Evolutionary conservation across 2,888 invertebrate genomes (phyloP).

Genomic region (Andrena minutula): DNA sequence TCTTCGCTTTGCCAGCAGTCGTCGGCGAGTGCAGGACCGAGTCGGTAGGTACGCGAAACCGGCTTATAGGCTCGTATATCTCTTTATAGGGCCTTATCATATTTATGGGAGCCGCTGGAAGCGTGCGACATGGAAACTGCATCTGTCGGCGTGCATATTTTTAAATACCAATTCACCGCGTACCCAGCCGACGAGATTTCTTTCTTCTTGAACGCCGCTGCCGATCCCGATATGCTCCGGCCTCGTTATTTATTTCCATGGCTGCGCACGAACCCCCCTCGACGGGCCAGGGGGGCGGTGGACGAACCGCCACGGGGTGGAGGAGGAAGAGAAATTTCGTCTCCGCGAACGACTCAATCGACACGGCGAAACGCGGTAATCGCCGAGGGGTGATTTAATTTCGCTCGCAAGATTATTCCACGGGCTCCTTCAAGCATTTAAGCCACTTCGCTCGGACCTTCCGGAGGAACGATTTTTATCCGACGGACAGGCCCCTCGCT

Average conservation of each 20-base stretch:
- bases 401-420: constrained; percentile 13
- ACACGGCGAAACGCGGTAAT: constrained; percentile 9
- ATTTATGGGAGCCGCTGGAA: constrained; percentile 80
- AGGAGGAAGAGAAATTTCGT: neutral
- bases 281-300: neutral
- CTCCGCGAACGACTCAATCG: constrained; percentile 46
- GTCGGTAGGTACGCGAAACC: constrained; percentile 55
- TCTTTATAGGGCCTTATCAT: constrained; percentile 79
- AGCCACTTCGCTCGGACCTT: neutral
- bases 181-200: constrained; percentile 25
- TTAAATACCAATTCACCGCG: constrained; percentile 80
- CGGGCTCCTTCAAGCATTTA: neutral
- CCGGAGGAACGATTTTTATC: neutral
- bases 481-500: neutral
- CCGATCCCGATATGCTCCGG: constrained; percentile 41
- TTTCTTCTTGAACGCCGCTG: constrained; percentile 18
- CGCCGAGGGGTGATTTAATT: constrained; percentile 37
- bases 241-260: constrained; percentile 23
- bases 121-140: constrained; percentile 81
- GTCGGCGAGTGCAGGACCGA: constrained; percentile 28
- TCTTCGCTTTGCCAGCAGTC: constrained; percentile 13
- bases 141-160: constrained; percentile 81
- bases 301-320: neutral
- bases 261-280: constrained; percentile 1
- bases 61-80: constrained; percentile 78